A percentile compares a stretch with the other conserved stretches of the same genome.
phyloP scores from a whole-genome alignment of 2,888 invertebrate genomes.

The Allygus modestus region DNA sequence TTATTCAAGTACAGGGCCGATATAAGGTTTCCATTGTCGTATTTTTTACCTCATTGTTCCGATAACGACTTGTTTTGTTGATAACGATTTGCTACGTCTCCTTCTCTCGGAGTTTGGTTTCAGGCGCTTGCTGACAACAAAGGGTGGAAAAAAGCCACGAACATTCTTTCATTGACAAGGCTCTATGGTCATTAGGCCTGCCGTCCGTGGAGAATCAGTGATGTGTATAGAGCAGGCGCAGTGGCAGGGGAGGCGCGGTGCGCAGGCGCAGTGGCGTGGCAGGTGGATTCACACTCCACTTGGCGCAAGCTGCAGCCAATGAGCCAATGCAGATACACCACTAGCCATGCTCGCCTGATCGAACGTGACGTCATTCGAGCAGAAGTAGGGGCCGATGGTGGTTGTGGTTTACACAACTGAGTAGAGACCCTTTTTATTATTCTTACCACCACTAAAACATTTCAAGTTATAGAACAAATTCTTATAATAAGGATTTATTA shows the following conservation, averaged over 20 bases:
- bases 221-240: neutral
- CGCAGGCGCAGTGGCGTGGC: neutral
- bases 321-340: too few relatives aligned
- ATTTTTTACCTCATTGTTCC: neutral
- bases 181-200: conserved; percentile 38
- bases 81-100: conserved; percentile 31
- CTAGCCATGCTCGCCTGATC: neutral
- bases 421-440: too few relatives aligned
- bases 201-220: conserved; percentile 30
- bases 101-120: conserved; percentile 20
- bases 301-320: neutral
- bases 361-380: neutral
- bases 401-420: neutral
- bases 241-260: neutral
- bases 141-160: conserved; percentile 9
- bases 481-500: too few relatives aligned
- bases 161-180: conserved; percentile 36
- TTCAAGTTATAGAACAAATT: too few relatives aligned
- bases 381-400: neutral
- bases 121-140: conserved; percentile 14
- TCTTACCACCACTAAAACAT: too few relatives aligned
- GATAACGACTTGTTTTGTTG: conserved; percentile 41
- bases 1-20: neutral
- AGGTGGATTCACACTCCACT: neutral
- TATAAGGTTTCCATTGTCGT: conserved; percentile 12